These are phyloP conservation scores for Heterotis niloticus DNA, from an alignment of 2,113 vertebrate species.

Conservation along the genomic window DNA sequence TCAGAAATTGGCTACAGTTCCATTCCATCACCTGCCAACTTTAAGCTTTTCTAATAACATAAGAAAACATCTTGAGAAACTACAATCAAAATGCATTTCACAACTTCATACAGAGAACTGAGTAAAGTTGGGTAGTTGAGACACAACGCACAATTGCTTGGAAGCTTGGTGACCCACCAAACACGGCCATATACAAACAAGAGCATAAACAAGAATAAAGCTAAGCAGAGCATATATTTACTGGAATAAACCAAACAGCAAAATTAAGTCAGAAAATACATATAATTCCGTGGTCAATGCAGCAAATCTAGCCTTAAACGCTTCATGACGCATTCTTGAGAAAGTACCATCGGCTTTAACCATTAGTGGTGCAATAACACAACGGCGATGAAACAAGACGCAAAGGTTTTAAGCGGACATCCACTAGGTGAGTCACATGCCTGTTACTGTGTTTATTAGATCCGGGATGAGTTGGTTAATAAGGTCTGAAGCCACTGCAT, in stretches of 20 bases:
- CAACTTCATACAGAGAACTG: not conserved
- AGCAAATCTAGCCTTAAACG: not conserved
- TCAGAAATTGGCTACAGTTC: not conserved
- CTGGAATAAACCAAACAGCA: constrained; percentile 2
- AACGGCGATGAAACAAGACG: not conserved
- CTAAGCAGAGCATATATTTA: not conserved
- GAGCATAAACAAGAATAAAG: constrained; percentile 9
- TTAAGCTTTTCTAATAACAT: not conserved
- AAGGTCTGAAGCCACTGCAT: not conserved
- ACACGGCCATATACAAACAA: not conserved
- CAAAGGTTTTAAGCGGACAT: not conserved
- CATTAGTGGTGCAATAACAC: not conserved
- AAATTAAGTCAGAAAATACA: not conserved
- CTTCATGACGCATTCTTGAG: not conserved
- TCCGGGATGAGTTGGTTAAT: not conserved
- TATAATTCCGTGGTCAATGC: not conserved
- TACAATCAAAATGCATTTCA: constrained; percentile 9
- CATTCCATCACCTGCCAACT: not conserved
- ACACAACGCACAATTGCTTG: not conserved
- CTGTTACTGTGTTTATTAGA: not conserved
- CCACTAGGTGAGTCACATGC: not conserved
- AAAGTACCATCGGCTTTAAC: not conserved
- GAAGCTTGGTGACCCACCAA: not conserved
- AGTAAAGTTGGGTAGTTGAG: not conserved
- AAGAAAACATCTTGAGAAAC: not conserved